These are phyloP conservation scores for Vespertilio murinus DNA, from an alignment of 2,797 vertebrate species.

Conservation along the genomic window DNA sequence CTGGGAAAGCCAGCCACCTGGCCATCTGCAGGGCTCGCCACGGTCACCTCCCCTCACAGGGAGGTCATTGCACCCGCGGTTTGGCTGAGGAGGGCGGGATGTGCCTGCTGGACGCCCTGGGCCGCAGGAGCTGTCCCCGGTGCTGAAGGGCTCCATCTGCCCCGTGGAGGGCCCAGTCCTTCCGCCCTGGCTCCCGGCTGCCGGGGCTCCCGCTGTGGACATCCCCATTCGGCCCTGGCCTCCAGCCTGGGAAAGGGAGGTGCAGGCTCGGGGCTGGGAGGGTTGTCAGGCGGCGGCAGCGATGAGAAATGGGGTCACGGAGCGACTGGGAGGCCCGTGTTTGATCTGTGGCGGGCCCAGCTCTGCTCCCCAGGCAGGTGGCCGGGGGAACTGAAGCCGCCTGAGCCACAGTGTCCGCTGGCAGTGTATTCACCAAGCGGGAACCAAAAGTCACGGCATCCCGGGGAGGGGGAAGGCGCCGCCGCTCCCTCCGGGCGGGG, in stretches of 20 bases:
- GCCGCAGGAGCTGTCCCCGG: neutral
- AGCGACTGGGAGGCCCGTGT: constrained; percentile 74
- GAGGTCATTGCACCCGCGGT: neutral
- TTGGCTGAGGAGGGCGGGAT: neutral
- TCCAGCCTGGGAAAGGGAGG: neutral
- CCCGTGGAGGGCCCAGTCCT: neutral
- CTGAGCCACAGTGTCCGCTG: constrained; percentile 71
- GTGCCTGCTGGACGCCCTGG: rapidly evolving
- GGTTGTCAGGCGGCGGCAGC: constrained; percentile 64
- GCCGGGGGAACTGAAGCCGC: constrained; percentile 73
- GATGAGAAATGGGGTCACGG: constrained; percentile 76
- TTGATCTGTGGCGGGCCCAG: constrained; percentile 70
- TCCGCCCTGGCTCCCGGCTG: neutral
- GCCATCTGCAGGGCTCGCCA: neutral
- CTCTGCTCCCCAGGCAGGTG: constrained; percentile 69
- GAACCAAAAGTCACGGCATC: constrained; percentile 71
- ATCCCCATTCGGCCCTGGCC: neutral
- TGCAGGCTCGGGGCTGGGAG: constrained; percentile 50
- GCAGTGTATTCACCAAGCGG: constrained; percentile 74
- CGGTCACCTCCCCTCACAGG: neutral
- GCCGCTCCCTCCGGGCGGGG: constrained; percentile 36
- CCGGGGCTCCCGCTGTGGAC: neutral
- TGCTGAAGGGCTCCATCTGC: neutral
- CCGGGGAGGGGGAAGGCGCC: constrained; percentile 53
- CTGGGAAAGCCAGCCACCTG: neutral